A percentile compares a stretch with the other conserved stretches of the same genome.
Conservation (phyloP, 2,888 invertebrate genomes). For the Trissolcus japonicus region DNA sequence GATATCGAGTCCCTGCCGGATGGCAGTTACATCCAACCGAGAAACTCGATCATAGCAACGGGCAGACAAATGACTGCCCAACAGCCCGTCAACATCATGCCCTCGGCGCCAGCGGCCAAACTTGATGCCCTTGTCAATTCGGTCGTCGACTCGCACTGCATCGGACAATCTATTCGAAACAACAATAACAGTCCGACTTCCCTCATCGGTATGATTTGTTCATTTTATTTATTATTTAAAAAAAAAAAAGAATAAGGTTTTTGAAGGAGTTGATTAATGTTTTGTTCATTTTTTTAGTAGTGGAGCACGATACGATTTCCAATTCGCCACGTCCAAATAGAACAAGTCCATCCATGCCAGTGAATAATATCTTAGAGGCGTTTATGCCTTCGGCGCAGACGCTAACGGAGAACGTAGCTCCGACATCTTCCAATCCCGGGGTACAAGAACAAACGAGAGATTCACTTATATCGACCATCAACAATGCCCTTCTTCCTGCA, state of each 20-base stretch:
- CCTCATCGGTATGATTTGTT: constrained; percentile 68
- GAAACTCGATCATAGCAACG: constrained; percentile 70
- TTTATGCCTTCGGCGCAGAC: constrained; percentile 52
- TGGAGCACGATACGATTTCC: constrained; percentile 70
- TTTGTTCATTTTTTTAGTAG: constrained; percentile 66
- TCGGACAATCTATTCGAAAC: constrained; percentile 70
- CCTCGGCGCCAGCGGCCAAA: constrained; percentile 62
- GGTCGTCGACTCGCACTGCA: constrained; percentile 76
- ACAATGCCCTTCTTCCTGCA: constrained; percentile 69
- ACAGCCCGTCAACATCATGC: constrained; percentile 52
- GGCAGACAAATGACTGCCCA: constrained; percentile 62
- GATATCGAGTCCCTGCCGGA: constrained; percentile 61
- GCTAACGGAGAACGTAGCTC: constrained; percentile 29
- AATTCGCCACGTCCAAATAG: constrained; percentile 71
- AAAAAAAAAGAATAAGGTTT: no score
- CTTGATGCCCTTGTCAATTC: constrained; percentile 78
- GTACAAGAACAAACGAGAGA: constrained; percentile 65
- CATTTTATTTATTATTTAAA: neutral
- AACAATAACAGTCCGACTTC: constrained; percentile 72
- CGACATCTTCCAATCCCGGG: constrained; percentile 29
- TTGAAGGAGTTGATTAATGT: neutral
- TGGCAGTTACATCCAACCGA: constrained; percentile 64
- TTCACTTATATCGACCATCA: constrained; percentile 69
- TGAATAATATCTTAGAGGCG: constrained; percentile 84
- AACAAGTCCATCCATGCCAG: constrained; percentile 79